These are phyloP conservation scores for Gastracanthus pulcherrimus DNA, from an alignment of 2,888 invertebrate species.

Conservation along the genomic window DNA sequence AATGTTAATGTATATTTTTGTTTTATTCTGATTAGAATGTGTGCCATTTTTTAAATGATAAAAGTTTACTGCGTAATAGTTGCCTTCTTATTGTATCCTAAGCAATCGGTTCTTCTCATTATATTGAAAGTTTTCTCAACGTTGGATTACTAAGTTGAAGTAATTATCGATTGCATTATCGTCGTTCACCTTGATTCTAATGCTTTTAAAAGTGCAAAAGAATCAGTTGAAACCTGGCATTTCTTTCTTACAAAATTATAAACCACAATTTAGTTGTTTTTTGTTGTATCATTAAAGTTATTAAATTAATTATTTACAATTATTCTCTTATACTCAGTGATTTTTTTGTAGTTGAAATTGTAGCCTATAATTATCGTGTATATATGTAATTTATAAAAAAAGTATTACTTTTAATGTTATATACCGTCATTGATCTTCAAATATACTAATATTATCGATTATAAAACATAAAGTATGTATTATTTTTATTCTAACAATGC, in stretches of 20 bases:
- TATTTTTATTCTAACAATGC: no score
- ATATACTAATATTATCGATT: no score
- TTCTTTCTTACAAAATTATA: not conserved
- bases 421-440: no score
- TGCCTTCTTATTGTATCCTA: not conserved
- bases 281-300: not conserved
- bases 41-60: not conserved
- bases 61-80: not conserved
- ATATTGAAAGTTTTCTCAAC: not conserved
- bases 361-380: no score
- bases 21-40: not conserved
- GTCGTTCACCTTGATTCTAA: constrained; percentile 27
- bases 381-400: no score
- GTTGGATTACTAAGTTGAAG: not conserved
- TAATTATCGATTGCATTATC: constrained; percentile 20
- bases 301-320: not conserved
- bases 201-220: not conserved
- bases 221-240: not conserved
- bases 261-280: not conserved
- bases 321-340: not conserved
- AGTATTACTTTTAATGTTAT: no score
- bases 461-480: no score
- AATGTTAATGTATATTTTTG: not conserved
- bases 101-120: not conserved
- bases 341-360: no score